Percentiles rank a stretch among this genome's conserved stretches.
These are phyloP conservation scores for Hyphantria cunea DNA, from an alignment of 1,140 invertebrate species.

Conservation along the genomic window DNA sequence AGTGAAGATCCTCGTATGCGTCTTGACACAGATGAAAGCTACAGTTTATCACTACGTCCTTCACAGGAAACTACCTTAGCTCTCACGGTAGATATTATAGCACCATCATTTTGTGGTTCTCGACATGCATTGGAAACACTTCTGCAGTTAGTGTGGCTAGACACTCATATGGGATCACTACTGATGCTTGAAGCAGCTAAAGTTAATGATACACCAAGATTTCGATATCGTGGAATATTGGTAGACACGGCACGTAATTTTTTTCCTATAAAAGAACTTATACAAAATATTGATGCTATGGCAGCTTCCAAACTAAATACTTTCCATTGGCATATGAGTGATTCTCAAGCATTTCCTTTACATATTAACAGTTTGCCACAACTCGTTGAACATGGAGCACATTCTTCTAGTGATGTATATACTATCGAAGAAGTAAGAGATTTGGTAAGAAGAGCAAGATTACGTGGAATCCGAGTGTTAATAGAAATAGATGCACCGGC, in stretches of 20 bases:
- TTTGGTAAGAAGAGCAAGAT: slow-evolving; percentile 84
- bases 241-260: slow-evolving; percentile 90
- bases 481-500: slow-evolving; percentile 90
- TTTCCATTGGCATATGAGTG: slow-evolving; percentile 92
- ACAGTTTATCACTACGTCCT: slow-evolving; percentile 83
- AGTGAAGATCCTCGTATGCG: slow-evolving; percentile 79
- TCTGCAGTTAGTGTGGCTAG: slow-evolving; percentile 89
- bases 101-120: slow-evolving; percentile 87
- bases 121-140: slow-evolving; percentile 90
- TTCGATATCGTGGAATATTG: slow-evolving; percentile 87
- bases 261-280: slow-evolving; percentile 85
- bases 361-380: slow-evolving; percentile 85
- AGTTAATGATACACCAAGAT: slow-evolving; percentile 82
- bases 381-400: slow-evolving; percentile 87
- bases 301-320: slow-evolving; percentile 90
- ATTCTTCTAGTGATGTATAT: slow-evolving; percentile 86
- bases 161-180: slow-evolving; percentile 80
- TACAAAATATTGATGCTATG: slow-evolving; percentile 88
- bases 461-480: slow-evolving; percentile 86
- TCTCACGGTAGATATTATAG: slow-evolving; percentile 83
- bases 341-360: slow-evolving; percentile 91
- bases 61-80: slow-evolving; percentile 76
- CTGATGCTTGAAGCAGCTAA: slow-evolving; percentile 82
- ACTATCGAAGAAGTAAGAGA: slow-evolving; percentile 84
- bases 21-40: slow-evolving; percentile 87